Percentiles rank a stretch among this genome's conserved stretches.
These are phyloP conservation scores for Phenganax stokvisi DNA, from an alignment of 92 coral and sea anemone species.

Conservation along the genomic window DNA sequence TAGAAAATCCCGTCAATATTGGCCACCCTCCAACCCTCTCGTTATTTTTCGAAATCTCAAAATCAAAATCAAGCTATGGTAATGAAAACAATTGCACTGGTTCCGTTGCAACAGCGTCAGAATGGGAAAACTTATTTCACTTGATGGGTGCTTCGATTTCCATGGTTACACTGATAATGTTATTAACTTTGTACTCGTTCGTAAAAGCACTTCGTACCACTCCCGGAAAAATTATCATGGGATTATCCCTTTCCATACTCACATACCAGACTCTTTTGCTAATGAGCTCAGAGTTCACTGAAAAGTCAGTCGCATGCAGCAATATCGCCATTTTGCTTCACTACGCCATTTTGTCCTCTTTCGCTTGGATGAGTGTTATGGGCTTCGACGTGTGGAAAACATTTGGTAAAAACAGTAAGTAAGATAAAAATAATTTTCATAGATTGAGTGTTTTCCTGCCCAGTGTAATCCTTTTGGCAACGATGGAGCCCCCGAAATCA, in stretches of 20 bases:
- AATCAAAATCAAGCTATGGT: not conserved
- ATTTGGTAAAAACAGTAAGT: slow-evolving; percentile 52
- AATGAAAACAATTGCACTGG: slow-evolving; percentile 10
- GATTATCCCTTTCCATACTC: slow-evolving; percentile 49
- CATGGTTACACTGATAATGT: slow-evolving; percentile 39
- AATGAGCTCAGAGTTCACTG: slow-evolving; percentile 42
- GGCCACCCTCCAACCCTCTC: not conserved
- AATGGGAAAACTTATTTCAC: slow-evolving; percentile 27
- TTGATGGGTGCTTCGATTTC: slow-evolving; percentile 48
- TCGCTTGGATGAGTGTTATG: slow-evolving; percentile 63
- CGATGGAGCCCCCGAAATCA: too few relatives aligned
- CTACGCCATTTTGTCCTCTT: slow-evolving; percentile 47
- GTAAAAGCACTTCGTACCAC: slow-evolving; percentile 49
- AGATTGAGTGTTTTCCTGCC: too few relatives aligned
- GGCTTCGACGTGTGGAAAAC: slow-evolving; percentile 59
- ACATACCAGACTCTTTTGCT: slow-evolving; percentile 43
- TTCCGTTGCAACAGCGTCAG: not conserved
- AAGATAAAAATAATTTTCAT: not conserved
- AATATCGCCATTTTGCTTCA: slow-evolving; percentile 52
- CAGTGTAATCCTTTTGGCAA: too few relatives aligned
- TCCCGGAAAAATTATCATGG: slow-evolving; percentile 61
- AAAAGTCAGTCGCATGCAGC: slow-evolving; percentile 46
- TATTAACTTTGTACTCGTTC: slow-evolving; percentile 43
- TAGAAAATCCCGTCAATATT: not conserved
- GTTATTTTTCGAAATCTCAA: slow-evolving; percentile 27